Conservation (phyloP, 2,113 vertebrate genomes). For the Donacobius atricapilla region DNA sequence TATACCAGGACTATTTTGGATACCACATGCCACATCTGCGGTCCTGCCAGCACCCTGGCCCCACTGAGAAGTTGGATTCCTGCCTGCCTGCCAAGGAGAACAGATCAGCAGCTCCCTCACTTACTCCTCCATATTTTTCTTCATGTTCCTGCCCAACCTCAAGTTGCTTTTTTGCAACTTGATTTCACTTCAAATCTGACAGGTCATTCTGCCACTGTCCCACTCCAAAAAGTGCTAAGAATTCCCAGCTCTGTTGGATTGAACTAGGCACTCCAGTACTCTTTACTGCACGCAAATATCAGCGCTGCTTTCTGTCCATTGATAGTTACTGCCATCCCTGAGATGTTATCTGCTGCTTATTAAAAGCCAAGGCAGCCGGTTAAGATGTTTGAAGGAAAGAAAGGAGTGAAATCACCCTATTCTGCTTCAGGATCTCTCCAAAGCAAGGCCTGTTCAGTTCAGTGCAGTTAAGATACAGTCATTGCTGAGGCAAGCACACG, state of each 20-base stretch:
- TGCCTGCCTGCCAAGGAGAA: neutral
- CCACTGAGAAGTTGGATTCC: neutral
- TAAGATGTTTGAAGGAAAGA: neutral
- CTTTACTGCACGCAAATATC: neutral
- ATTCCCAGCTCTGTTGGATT: neutral
- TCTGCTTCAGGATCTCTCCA: neutral
- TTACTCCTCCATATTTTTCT: neutral
- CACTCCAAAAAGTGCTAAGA: fast-evolving
- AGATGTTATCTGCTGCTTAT: neutral
- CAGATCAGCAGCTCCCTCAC: neutral
- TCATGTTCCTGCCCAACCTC: neutral
- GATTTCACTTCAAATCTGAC: neutral
- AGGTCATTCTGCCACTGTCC: neutral
- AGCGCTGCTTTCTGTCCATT: neutral
- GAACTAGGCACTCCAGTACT: neutral
- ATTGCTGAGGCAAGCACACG: neutral
- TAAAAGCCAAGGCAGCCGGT: neutral
- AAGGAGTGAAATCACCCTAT: neutral
- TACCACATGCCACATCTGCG: neutral
- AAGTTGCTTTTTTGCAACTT: neutral
- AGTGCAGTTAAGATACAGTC: neutral
- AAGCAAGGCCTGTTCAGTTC: neutral
- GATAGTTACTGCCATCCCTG: neutral
- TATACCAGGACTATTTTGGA: neutral
- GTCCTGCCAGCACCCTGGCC: neutral